phyloP scores from a whole-genome alignment of 2,113 vertebrate genomes.

The Alexandromys fortis region DNA sequence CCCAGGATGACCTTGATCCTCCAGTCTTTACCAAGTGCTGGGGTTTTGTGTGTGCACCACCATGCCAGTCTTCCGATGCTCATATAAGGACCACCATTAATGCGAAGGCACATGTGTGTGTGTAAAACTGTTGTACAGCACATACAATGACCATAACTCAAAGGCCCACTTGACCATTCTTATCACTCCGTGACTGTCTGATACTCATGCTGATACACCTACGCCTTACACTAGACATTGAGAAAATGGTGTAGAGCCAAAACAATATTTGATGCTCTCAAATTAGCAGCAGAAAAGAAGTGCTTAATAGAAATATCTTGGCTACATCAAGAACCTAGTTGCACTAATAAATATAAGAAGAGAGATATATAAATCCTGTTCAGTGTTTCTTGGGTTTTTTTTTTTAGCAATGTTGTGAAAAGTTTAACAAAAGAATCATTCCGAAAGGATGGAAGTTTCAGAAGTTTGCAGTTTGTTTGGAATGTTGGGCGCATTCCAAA shows the following conservation, averaged over 20 bases:
- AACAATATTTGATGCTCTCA: background rate
- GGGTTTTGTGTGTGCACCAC: background rate
- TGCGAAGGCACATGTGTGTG: background rate
- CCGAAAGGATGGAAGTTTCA: slow-evolving; percentile 26
- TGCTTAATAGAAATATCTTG: background rate
- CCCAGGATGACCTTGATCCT: background rate
- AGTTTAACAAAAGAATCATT: slow-evolving; percentile 40
- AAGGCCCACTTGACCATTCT: background rate
- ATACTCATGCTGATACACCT: background rate
- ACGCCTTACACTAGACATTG: background rate
- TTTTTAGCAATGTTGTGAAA: background rate
- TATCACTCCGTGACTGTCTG: background rate
- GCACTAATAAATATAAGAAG: background rate
- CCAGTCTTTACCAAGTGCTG: background rate
- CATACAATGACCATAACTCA: background rate
- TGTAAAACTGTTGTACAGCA: background rate
- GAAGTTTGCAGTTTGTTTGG: slow-evolving; percentile 66
- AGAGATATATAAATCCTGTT: background rate
- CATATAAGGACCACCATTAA: background rate
- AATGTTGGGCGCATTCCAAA: slow-evolving; percentile 59
- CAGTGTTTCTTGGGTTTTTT: background rate
- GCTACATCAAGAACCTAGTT: background rate
- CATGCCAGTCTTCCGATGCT: too few relatives aligned
- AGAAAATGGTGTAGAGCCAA: background rate
- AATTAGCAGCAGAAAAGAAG: background rate